phyloP scores from a whole-genome alignment of 2,888 invertebrate genomes.

The Masnerella sp. region DNA sequence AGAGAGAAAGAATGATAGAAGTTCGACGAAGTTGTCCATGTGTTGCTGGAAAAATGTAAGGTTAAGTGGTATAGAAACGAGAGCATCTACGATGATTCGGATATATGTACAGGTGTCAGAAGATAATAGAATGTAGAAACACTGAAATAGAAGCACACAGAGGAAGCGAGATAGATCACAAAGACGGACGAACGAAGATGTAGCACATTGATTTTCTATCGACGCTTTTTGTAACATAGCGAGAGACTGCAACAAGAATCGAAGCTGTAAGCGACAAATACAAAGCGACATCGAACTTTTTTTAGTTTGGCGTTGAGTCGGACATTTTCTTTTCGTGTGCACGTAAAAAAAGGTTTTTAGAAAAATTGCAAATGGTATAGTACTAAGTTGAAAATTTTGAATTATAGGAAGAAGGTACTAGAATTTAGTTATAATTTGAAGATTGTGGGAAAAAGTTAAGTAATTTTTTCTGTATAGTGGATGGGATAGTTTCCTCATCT shows the following conservation, averaged over 20 bases:
- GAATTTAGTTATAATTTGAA: too few relatives aligned
- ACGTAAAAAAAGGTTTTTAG: too few relatives aligned
- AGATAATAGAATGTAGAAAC: slow-evolving; percentile 51
- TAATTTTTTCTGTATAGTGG: too few relatives aligned
- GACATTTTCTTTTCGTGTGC: too few relatives aligned
- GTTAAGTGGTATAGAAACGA: slow-evolving; percentile 53
- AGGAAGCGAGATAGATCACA: slow-evolving; percentile 36
- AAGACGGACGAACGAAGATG: slow-evolving; percentile 44
- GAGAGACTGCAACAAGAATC: background rate
- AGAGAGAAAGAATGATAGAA: slow-evolving; percentile 52
- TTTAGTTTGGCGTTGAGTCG: slow-evolving; percentile 9
- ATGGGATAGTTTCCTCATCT: too few relatives aligned
- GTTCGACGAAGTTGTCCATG: slow-evolving; percentile 54
- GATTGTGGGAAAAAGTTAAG: too few relatives aligned
- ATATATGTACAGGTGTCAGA: slow-evolving; percentile 27
- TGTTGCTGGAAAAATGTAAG: slow-evolving; percentile 67
- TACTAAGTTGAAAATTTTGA: too few relatives aligned
- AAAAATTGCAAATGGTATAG: too few relatives aligned
- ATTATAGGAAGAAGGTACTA: too few relatives aligned
- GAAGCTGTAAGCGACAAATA: slow-evolving; percentile 28
- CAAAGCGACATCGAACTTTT: slow-evolving; percentile 19
- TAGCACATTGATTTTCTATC: slow-evolving; percentile 41
- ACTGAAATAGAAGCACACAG: slow-evolving; percentile 60
- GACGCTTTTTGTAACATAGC: slow-evolving; percentile 30
- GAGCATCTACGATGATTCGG: slow-evolving; percentile 47